These are phyloP conservation scores for Ploceus nigricollis DNA, from an alignment of 2,113 vertebrate genomes.

Conservation along the genomic window DNA sequence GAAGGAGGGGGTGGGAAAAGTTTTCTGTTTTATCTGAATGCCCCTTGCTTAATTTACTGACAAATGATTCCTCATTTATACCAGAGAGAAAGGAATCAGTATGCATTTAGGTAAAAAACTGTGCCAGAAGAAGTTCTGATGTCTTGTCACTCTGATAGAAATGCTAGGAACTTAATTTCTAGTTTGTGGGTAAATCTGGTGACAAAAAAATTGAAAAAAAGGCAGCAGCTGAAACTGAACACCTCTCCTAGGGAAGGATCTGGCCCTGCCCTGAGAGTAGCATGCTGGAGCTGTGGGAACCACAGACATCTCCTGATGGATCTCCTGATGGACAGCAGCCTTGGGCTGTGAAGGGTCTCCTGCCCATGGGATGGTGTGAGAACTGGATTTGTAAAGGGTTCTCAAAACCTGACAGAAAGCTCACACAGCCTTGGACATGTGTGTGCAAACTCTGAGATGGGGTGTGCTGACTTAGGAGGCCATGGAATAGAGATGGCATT, in stretches of 20 bases:
- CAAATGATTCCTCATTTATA: background rate
- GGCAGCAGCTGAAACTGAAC: background rate
- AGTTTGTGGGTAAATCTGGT: background rate
- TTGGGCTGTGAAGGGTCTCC: rapidly evolving
- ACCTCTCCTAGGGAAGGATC: background rate
- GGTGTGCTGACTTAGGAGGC: background rate
- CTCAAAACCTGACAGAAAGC: background rate
- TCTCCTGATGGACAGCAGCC: background rate
- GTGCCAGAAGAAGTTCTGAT: background rate
- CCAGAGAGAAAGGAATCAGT: background rate
- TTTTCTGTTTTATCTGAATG: background rate
- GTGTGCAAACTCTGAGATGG: background rate
- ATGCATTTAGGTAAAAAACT: background rate
- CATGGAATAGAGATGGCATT: background rate
- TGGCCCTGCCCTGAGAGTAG: background rate
- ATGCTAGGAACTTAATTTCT: background rate
- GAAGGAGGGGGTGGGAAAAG: background rate
- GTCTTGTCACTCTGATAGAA: background rate
- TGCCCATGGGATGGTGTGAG: background rate
- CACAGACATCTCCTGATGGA: background rate
- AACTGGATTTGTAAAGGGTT: background rate
- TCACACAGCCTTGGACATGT: background rate
- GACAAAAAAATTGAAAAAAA: background rate
- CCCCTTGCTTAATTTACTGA: background rate
- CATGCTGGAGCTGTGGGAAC: background rate